A percentile compares a stretch with the other conserved stretches of the same genome.
Conservation (phyloP, 1,140 invertebrate species). For the Conopomorpha cramerella region DNA sequence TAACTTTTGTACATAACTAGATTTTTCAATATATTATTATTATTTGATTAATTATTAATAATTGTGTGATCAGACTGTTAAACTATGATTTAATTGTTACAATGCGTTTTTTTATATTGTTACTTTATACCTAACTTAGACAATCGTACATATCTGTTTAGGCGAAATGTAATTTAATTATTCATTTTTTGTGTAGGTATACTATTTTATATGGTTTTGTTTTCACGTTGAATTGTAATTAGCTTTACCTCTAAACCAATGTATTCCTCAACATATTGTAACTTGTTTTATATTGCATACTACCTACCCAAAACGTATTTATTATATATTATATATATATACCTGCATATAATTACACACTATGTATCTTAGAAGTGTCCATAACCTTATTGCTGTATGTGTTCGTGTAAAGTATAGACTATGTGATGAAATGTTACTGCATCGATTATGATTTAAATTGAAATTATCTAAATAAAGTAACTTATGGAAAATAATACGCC, state of each 20-base stretch:
- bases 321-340: constrained; percentile 27
- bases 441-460: constrained; percentile 50
- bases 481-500: constrained; percentile 17
- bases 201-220: no score
- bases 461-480: constrained; percentile 58
- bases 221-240: constrained; percentile 23
- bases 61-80: constrained; percentile 58
- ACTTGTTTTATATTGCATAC: constrained; percentile 12
- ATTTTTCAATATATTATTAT: constrained; percentile 54
- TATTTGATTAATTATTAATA: constrained; percentile 59
- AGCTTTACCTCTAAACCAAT: constrained; percentile 14
- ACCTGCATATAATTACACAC: constrained; percentile 19
- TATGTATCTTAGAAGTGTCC: constrained; percentile 52
- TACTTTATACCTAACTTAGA: constrained; percentile 37
- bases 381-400: constrained; percentile 32
- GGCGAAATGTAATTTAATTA: constrained; percentile 24
- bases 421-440: constrained; percentile 53
- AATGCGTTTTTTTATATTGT: constrained; percentile 28
- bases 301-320: constrained; percentile 21
- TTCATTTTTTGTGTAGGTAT: constrained; percentile 12
- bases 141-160: constrained; percentile 43
- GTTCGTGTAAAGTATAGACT: constrained; percentile 28
- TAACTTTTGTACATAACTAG: constrained; percentile 58
- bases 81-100: constrained; percentile 56
- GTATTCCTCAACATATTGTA: constrained; percentile 15